phyloP scores from a whole-genome alignment of 2,113 vertebrate genomes.

The Triplophysa siluroides region DNA sequence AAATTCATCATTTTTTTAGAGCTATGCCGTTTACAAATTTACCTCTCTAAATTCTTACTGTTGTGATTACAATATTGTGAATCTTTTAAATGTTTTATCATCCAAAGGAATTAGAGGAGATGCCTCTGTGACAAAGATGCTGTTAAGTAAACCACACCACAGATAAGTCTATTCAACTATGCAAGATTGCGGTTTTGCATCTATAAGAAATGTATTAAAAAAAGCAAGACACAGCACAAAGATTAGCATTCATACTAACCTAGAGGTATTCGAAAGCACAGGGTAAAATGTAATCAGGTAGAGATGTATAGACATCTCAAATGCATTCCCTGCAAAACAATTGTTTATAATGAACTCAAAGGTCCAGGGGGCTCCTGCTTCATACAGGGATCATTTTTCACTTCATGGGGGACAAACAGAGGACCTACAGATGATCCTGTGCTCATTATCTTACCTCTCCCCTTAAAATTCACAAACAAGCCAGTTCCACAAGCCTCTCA shows the following conservation, averaged over 20 bases:
- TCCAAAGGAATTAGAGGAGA: too few relatives aligned
- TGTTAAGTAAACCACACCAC: neutral
- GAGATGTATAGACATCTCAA: neutral
- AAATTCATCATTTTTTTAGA: too few relatives aligned
- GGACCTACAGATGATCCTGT: neutral
- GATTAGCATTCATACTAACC: neutral
- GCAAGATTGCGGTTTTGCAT: neutral
- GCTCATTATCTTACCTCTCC: neutral
- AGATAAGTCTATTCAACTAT: neutral
- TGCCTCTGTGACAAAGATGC: too few relatives aligned
- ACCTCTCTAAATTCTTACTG: neutral
- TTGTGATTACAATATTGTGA: too few relatives aligned
- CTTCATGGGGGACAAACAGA: neutral
- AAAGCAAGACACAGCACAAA: too few relatives aligned
- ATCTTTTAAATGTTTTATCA: too few relatives aligned
- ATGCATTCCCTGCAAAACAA: constrained; percentile 22
- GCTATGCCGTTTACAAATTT: too few relatives aligned
- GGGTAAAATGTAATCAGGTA: constrained; percentile 3
- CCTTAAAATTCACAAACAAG: neutral
- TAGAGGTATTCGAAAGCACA: constrained; percentile 7
- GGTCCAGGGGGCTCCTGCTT: neutral
- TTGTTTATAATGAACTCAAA: constrained; percentile 14
- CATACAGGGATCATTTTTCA: constrained; percentile 3
- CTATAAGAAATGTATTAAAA: too few relatives aligned
- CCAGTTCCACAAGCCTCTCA: neutral